Evolutionary conservation across 2,888 invertebrate species (phyloP).

Genomic region (Andrena camellia): DNA sequence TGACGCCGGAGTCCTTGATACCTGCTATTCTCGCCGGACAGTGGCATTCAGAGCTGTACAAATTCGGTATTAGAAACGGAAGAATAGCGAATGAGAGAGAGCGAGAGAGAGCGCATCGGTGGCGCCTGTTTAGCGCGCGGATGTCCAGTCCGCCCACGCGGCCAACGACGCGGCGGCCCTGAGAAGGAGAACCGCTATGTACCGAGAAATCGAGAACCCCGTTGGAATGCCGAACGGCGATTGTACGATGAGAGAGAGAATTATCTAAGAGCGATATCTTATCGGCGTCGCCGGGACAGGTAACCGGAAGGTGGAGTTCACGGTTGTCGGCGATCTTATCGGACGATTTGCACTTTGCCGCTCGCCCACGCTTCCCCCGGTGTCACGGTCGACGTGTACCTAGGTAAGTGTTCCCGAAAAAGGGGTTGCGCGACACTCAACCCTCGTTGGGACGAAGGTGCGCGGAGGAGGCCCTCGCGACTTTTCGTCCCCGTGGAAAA

Average conservation of each 20-base stretch:
- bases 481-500: neutral
- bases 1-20: neutral
- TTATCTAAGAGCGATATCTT: constrained; percentile 70
- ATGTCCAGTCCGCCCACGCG: constrained; percentile 57
- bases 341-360: constrained; percentile 57
- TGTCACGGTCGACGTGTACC: constrained; percentile 53
- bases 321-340: constrained; percentile 66
- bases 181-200: constrained; percentile 65
- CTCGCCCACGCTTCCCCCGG: constrained; percentile 47
- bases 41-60: neutral
- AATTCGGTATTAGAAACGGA: constrained; percentile 30
- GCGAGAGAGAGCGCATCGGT: constrained; percentile 13
- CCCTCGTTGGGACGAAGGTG: neutral
- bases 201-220: constrained; percentile 53
- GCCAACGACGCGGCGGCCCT: constrained; percentile 41
- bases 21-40: neutral
- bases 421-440: neutral
- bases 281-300: constrained; percentile 59
- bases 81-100: constrained; percentile 2
- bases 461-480: constrained; percentile 3
- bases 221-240: constrained; percentile 50
- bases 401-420: neutral
- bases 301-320: constrained; percentile 70
- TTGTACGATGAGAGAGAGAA: constrained; percentile 66
- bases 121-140: constrained; percentile 50